Percentiles rank a stretch among this genome's conserved stretches.
These are phyloP conservation scores for Coregonus ussuriensis DNA, from an alignment of 2,797 vertebrate species.

Conservation along the genomic window DNA sequence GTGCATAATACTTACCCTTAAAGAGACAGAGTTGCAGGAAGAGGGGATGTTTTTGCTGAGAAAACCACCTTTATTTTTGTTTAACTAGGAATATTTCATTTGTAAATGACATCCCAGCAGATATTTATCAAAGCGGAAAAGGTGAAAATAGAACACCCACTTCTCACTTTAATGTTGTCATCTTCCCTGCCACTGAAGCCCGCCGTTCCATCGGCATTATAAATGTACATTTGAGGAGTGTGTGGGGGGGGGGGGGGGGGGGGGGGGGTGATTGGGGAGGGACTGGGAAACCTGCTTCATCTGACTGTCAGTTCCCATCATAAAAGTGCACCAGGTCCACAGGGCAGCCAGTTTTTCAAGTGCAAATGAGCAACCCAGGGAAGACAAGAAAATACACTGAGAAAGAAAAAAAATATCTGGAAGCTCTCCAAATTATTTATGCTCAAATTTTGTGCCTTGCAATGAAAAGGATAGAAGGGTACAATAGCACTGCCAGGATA, in stretches of 20 bases:
- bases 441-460: constrained; percentile 72
- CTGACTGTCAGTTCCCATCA: constrained; percentile 77
- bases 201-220: neutral
- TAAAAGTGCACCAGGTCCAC: constrained; percentile 80
- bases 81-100: neutral
- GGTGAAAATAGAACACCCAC: neutral
- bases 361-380: constrained; percentile 76
- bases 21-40: neutral
- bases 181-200: neutral
- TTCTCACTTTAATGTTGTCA: neutral
- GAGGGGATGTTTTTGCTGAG: neutral
- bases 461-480: constrained; percentile 55
- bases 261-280: neutral
- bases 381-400: constrained; percentile 7
- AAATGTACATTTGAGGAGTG: neutral
- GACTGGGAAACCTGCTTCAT: constrained; percentile 68
- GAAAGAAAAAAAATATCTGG: constrained; percentile 48
- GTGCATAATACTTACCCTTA: neutral
- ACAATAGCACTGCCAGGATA: neutral
- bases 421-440: constrained; percentile 81
- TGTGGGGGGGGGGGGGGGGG: neutral
- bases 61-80: neutral
- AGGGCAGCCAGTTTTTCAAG: constrained; percentile 79
- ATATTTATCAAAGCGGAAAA: neutral
- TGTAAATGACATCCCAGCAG: neutral